Evolutionary conservation across 2,797 vertebrate species (phyloP), one percentile per base, ranked within the genome.

Genomic region (Acrossocheilus fasciatus): DNA sequence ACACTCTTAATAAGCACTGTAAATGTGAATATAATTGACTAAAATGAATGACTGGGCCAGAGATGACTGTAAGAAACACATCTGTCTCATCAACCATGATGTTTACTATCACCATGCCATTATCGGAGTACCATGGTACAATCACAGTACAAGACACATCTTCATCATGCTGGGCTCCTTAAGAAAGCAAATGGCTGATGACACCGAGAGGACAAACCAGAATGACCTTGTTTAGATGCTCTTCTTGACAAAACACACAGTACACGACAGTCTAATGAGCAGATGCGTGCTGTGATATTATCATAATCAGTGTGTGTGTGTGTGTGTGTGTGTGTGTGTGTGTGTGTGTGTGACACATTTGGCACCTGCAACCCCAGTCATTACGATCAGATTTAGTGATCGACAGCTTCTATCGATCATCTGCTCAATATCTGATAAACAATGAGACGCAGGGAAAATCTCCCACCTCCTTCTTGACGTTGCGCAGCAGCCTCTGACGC

Each of bases 381-480:
- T 6, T 15, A 62, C 1, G 39, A 81, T n/a, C 45, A 26, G 30
- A 82, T 18, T 18, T 34, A 39, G 68, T 15, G 18, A 50, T 14
- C 0, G 3, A 47, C 18, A 52, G 30, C 59, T 26, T 68, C 18
- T 69, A 23, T n/a, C 12, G 26, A 68, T 68, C 43, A 68, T 47
- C 62, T 17, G 36, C 2, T 17, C 66, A 15, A 18, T 18, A 10
- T 17, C 15, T 57, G 66, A 72, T 57, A 39, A 70, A 82, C 50
- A 39, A 23, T 36, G 26, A 81, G 62, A n/a, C 34, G 26, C 52
- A 59, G 36, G 17, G n/a, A 47, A 36, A 39, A 45, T 81, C 90
- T 94, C 96, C 88, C 89, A 98, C 98, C 97, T 99, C 98, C 95
- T 99, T 99, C 95, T 99, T 99, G 89, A 98, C 97, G 86, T 95